Percentiles rank a stretch among this genome's conserved stretches.
These are phyloP conservation scores for Cephus cinctus DNA, from an alignment of 1,140 invertebrate species.

Conservation along the genomic window DNA sequence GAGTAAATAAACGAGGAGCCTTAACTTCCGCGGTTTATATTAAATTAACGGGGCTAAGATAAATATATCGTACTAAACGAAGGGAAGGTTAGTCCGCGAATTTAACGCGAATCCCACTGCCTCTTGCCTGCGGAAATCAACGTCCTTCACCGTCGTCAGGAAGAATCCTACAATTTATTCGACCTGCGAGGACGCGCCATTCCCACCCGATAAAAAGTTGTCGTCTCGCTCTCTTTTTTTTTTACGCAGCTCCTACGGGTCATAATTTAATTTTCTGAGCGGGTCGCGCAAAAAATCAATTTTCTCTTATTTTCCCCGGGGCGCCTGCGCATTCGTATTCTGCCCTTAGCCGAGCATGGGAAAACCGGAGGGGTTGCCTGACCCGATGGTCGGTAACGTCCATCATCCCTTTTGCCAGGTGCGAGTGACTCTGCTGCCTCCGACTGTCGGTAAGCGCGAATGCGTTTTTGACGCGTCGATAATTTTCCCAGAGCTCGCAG, in stretches of 20 bases:
- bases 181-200: background rate
- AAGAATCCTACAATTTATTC: background rate
- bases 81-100: background rate
- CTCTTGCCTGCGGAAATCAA: too few species aligned
- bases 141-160: too few species aligned
- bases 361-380: too few species aligned
- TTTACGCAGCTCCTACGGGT: background rate
- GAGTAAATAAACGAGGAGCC: slow-evolving; percentile 1
- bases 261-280: slow-evolving; percentile 37
- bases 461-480: too few species aligned
- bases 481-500: too few species aligned
- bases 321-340: slow-evolving; percentile 25
- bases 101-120: slow-evolving; percentile 3
- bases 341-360: too few species aligned
- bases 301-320: slow-evolving; percentile 22
- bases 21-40: slow-evolving; percentile 1
- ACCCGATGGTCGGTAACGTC: slow-evolving; percentile 24
- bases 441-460: too few species aligned
- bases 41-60: slow-evolving; percentile 1
- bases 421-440: too few species aligned
- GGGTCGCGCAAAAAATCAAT: slow-evolving; percentile 36
- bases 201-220: slow-evolving; percentile 9
- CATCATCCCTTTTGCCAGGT: too few species aligned
- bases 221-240: background rate
- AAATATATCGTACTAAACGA: background rate